phyloP scores from a whole-genome alignment of 2,797 vertebrate genomes.

The Sebastes trivittatus region DNA sequence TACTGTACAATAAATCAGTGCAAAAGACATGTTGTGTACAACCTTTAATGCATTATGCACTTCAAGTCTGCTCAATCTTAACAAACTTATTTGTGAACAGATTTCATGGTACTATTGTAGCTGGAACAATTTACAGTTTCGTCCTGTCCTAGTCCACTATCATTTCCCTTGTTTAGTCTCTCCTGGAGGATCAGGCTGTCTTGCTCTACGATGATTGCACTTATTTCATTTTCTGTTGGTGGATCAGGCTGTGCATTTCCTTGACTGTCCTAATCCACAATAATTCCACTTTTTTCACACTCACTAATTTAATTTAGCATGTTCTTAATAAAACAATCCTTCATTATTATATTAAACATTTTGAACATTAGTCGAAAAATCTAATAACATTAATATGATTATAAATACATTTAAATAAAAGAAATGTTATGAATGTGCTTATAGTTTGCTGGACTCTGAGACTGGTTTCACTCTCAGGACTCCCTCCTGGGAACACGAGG shows the following conservation, averaged over 20 bases:
- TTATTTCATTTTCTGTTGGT: background rate
- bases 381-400: background rate
- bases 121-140: background rate
- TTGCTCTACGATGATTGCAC: background rate
- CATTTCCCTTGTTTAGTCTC: background rate
- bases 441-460: slow-evolving; percentile 84
- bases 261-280: background rate
- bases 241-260: background rate
- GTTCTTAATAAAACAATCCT: background rate
- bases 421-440: slow-evolving; percentile 36
- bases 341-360: background rate
- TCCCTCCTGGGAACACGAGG: slow-evolving; percentile 91
- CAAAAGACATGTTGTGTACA: background rate
- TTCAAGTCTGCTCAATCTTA: background rate
- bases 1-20: background rate
- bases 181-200: background rate
- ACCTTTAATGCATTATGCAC: background rate
- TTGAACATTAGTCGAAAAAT: background rate
- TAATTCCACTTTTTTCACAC: background rate
- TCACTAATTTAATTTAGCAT: background rate
- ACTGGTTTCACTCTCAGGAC: slow-evolving; percentile 84
- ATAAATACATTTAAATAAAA: background rate
- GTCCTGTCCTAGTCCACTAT: background rate
- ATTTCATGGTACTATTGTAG: background rate
- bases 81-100: background rate